These are phyloP conservation scores for Phoxinus phoxinus DNA, from an alignment of 2,113 vertebrate genomes.

Conservation along the genomic window DNA sequence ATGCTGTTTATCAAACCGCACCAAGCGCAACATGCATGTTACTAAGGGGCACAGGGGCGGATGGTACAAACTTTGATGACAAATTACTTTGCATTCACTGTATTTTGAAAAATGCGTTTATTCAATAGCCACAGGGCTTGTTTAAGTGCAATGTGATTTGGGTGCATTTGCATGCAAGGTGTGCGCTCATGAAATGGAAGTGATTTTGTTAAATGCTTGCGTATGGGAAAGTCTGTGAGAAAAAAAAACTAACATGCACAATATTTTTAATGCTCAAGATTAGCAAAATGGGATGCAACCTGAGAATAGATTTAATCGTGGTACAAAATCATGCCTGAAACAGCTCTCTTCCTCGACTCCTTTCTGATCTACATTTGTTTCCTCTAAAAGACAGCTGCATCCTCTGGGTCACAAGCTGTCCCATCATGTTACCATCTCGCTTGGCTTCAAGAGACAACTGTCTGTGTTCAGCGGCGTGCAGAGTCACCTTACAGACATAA, in stretches of 20 bases:
- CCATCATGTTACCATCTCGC: slow-evolving; percentile 15
- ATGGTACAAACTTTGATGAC: slow-evolving; percentile 15
- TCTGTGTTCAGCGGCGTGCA: background rate
- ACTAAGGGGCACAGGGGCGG: slow-evolving; percentile 1
- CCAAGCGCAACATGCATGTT: slow-evolving; percentile 9
- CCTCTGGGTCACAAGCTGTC: slow-evolving; percentile 37
- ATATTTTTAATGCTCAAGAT: background rate
- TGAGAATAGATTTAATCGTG: background rate
- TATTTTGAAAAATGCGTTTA: slow-evolving; percentile 30
- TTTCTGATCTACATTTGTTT: slow-evolving; percentile 30
- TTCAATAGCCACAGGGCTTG: slow-evolving; percentile 28
- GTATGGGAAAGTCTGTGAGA: background rate
- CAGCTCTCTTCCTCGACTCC: background rate
- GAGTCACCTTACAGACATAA: background rate
- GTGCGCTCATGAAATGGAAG: slow-evolving; percentile 25
- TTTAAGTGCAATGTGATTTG: slow-evolving; percentile 28
- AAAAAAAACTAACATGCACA: background rate
- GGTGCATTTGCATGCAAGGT: slow-evolving; percentile 39
- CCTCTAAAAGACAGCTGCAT: slow-evolving; percentile 41
- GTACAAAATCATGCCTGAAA: background rate
- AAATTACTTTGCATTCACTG: slow-evolving; percentile 3
- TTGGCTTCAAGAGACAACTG: slow-evolving; percentile 12
- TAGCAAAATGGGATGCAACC: background rate
- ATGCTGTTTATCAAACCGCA: slow-evolving; percentile 23
- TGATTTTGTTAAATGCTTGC: slow-evolving; percentile 22